A percentile compares a stretch with the other conserved stretches of the same genome.
phyloP scores from a whole-genome alignment of 2,113 vertebrate genomes.

The Oreochromis tanganicae region DNA sequence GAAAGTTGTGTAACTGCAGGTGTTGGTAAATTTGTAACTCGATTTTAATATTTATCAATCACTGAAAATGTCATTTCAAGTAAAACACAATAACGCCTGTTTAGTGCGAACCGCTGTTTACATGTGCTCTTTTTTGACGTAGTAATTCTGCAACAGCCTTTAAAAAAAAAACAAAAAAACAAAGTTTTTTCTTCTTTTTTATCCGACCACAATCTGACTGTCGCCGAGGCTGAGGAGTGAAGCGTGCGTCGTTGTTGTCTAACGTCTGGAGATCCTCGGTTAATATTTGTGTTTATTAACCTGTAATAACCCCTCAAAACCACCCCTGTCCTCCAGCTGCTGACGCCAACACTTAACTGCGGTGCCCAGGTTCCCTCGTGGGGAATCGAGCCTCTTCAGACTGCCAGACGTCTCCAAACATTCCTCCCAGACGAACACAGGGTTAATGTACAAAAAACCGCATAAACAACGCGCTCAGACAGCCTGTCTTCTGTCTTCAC shows the following conservation, averaged over 20 bases:
- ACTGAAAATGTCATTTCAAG: conserved; percentile 56
- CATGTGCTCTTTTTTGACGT: conserved; percentile 53
- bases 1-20: conserved; percentile 57
- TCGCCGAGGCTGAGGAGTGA: not conserved
- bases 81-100: conserved; percentile 46
- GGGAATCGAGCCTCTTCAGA: conserved; percentile 42
- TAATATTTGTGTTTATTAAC: conserved; percentile 32
- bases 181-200: not conserved
- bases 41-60: conserved; percentile 62
- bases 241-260: conserved; percentile 30
- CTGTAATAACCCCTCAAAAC: conserved; percentile 14
- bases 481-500: conserved; percentile 11
- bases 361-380: conserved; percentile 1
- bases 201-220: conserved; percentile 1
- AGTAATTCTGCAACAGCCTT: conserved; percentile 52
- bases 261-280: conserved; percentile 16
- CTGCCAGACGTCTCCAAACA: conserved; percentile 68
- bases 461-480: not conserved
- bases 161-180: not conserved
- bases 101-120: conserved; percentile 63
- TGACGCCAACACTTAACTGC: conserved; percentile 16
- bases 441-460: conserved; percentile 43
- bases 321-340: conserved; percentile 28
- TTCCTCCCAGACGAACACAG: conserved; percentile 67
- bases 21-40: conserved; percentile 64